Conservation (phyloP, 2,113 vertebrate genomes). For the Pollimyrus isidori region DNA sequence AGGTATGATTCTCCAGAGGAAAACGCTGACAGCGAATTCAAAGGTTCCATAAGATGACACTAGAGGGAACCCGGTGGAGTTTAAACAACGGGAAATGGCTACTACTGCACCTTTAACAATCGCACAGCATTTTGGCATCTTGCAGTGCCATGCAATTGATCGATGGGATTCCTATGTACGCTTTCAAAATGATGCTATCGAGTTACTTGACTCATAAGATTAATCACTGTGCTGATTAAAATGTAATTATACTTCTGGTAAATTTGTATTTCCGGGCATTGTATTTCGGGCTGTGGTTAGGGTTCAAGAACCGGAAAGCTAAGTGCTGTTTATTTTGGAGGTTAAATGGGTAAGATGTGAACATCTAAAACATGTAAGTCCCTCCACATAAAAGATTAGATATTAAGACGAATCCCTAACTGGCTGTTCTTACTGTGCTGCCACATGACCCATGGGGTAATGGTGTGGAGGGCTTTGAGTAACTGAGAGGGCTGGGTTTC, state of each 20-base stretch:
- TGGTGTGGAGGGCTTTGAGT: neutral
- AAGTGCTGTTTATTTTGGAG: neutral
- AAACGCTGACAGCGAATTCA: neutral
- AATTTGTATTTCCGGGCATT: neutral
- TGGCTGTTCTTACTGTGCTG: neutral
- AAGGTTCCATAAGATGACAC: neutral
- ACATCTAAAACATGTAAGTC: neutral
- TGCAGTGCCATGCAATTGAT: neutral
- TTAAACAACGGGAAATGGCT: neutral
- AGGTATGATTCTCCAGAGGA: neutral
- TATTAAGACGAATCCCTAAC: neutral
- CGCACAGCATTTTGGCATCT: neutral
- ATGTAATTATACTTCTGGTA: neutral
- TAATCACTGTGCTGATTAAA: neutral
- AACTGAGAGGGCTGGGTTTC: neutral
- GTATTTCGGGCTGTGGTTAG: neutral
- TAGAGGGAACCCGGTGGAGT: neutral
- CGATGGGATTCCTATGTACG: neutral
- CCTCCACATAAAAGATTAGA: neutral
- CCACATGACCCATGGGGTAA: neutral
- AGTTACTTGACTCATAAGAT: neutral
- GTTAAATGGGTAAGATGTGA: neutral
- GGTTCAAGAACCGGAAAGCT: neutral
- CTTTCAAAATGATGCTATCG: neutral
- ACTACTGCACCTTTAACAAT: neutral